Evolutionary conservation across 2,113 vertebrate species (phyloP).

Genomic region (Calidris pugnax): DNA sequence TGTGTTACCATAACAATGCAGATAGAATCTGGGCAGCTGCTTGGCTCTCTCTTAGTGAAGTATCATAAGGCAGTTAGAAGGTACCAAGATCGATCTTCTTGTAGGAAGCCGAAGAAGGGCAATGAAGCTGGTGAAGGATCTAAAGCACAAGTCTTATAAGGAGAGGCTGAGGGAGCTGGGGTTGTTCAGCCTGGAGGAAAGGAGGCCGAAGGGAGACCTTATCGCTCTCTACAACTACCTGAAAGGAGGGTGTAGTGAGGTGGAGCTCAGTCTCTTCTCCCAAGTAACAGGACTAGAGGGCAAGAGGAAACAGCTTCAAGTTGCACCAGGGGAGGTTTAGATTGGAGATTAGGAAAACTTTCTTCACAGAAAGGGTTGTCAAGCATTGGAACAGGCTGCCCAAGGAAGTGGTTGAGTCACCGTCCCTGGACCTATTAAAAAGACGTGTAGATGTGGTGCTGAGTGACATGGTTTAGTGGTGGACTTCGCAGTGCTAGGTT

Average conservation of each 20-base stretch:
- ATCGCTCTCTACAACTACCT: background rate
- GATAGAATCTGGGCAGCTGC: background rate
- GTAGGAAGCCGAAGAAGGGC: background rate
- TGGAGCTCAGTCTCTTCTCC: background rate
- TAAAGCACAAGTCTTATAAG: background rate
- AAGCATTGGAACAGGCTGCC: background rate
- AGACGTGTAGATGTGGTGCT: background rate
- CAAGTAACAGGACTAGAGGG: background rate
- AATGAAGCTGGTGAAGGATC: background rate
- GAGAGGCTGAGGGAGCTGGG: background rate
- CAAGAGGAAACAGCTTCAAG: background rate
- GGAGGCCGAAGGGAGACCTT: background rate
- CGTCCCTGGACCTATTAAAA: background rate
- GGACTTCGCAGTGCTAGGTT: background rate
- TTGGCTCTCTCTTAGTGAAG: background rate
- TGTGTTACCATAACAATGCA: background rate
- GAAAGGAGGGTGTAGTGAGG: background rate
- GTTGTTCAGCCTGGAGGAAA: background rate
- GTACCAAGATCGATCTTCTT: background rate
- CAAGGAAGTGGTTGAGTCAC: background rate
- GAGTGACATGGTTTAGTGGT: background rate
- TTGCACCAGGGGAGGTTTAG: background rate
- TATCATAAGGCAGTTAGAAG: background rate
- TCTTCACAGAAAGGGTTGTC: background rate
- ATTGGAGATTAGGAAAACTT: background rate